Base-by-base conservation (phyloP, 1,140 invertebrate genomes). In the Nephotettix cincticeps region DNA sequence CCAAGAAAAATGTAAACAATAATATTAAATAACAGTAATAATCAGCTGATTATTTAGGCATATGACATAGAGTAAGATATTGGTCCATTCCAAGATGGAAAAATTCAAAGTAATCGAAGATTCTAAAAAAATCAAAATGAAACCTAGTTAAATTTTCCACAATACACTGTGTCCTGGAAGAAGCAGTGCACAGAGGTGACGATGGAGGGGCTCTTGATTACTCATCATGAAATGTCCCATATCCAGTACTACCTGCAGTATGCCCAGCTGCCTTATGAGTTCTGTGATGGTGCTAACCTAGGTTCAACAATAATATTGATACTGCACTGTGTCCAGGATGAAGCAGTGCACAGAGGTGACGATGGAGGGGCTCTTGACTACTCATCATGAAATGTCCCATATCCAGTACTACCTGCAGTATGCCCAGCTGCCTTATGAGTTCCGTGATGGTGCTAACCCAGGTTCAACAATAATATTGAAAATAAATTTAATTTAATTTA, bases 301-400 rank as follows among this genome's bases (percentile, higher is more conserved):
- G 90, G 89, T 90, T n/a, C n/a, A n/a, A n/a, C n/a, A n/a, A n/a
- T n/a, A n/a, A n/a, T n/a, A n/a, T n/a, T n/a, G n/a, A n/a, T n/a
- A n/a, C n/a, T n/a, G 32, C 32, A 6, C 32, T 27, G 40, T 68
- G 25, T 84, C 36, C 79, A 94, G 95, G 77, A 95, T 97, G 65
- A 96, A 96, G 78, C 92, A 95, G 80, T 98, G 95, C 78, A 94
- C 94, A 0, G 87, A 90, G 77, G 86, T 95, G 0, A 91, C 87
- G 1, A 90, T 91, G 87, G 88, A 92, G 19, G 90, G 93, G 81
- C 82, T 96, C 4, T 81, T 93, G 17, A 91, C 90, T 0, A 89
- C 88, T 0, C 93, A 96, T 80, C 94, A 96, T 76, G 92, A 94
- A 84, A 91, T 94, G 89, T 88, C 91, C 0, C 91, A 93, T 79